phyloP scores from a whole-genome alignment of 2,797 vertebrate species.

The Potorous gilbertii region DNA sequence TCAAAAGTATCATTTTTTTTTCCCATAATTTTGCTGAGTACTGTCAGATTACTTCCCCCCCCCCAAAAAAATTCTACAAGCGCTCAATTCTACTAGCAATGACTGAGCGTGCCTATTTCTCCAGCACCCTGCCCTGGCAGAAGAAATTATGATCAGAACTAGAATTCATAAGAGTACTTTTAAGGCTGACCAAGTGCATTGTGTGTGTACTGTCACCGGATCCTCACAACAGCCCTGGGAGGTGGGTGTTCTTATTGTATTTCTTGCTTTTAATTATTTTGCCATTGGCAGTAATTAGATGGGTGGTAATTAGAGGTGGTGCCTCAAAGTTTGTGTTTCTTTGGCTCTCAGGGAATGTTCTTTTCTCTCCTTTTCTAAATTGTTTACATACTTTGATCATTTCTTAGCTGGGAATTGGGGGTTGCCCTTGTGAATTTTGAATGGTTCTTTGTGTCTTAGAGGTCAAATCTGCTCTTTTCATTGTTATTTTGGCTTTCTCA shows the following conservation, averaged over 20 bases:
- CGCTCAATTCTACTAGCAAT: not conserved
- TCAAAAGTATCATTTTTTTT: not conserved
- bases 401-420: not conserved
- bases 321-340: not conserved
- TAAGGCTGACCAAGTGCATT: not conserved
- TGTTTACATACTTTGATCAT: not conserved
- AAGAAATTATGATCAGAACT: not conserved
- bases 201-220: not conserved
- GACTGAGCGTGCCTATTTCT: not conserved
- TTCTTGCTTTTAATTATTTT: not conserved
- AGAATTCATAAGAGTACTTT: not conserved
- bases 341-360: not conserved
- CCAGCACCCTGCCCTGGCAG: not conserved
- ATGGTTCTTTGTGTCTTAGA: fast-evolving
- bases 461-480: not conserved
- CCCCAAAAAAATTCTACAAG: not conserved
- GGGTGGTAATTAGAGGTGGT: not conserved
- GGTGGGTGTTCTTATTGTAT: not conserved
- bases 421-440: not conserved
- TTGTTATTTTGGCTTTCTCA: not conserved
- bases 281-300: not conserved
- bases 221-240: not conserved
- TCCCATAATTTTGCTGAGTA: not conserved
- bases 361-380: not conserved
- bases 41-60: not conserved